A percentile compares a stretch with the other conserved stretches of the same genome.
phyloP scores from a whole-genome alignment of 2,888 invertebrate species.

The Oligia fasciuncula region DNA sequence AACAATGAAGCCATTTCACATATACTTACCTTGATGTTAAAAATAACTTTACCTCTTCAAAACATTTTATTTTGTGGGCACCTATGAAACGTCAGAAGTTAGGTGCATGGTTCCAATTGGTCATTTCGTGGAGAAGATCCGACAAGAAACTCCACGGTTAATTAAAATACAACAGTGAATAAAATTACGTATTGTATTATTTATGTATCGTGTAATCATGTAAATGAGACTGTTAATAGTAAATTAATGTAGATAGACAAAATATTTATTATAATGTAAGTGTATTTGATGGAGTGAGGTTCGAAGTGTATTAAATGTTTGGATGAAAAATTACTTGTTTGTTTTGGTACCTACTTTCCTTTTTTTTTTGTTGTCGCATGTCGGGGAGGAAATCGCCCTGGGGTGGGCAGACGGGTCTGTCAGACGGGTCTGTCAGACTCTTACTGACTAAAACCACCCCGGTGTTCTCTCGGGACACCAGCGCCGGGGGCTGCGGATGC shows the following conservation, averaged over 20 bases:
- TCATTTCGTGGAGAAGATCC: background rate
- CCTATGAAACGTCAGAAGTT: background rate
- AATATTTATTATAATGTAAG: conserved; percentile 62
- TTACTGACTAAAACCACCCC: too few species aligned
- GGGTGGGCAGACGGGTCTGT: too few species aligned
- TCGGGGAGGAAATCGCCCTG: too few species aligned
- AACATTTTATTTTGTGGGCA: background rate
- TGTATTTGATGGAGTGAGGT: conserved; percentile 31
- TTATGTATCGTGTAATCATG: conserved; percentile 37
- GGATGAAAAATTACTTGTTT: conserved; percentile 26
- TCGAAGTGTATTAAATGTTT: conserved; percentile 62
- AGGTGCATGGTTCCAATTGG: background rate
- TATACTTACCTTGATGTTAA: background rate
- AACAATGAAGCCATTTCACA: background rate
- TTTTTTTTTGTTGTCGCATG: too few species aligned
- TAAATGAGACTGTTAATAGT: conserved; percentile 68
- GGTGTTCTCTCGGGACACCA: too few species aligned
- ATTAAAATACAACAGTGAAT: background rate
- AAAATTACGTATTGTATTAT: background rate
- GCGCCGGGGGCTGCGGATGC: too few species aligned
- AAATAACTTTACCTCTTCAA: background rate
- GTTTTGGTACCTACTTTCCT: background rate
- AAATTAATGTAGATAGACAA: conserved; percentile 62
- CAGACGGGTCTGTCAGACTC: too few species aligned
- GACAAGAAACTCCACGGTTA: background rate